Evolutionary conservation across 2,888 invertebrate genomes (phyloP), one percentile per base, ranked within the genome.

Genomic region (Drosophila picticornis): DNA sequence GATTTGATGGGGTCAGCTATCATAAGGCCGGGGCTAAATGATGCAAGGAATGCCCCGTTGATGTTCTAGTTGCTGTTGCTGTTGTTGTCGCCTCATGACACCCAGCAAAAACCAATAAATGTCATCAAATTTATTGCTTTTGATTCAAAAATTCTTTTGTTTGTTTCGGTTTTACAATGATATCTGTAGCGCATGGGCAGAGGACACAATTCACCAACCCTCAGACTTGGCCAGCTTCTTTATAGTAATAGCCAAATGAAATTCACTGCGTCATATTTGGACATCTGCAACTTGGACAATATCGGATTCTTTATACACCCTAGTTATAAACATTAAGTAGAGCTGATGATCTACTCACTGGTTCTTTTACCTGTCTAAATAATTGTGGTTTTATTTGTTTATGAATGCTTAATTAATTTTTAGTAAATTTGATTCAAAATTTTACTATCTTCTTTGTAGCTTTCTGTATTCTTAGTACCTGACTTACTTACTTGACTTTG

Each of bases 101-200:
- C 74, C 65, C 84, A 65, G 73, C 81, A 84, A 91, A 92, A 92
- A 90, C 90, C 92, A 92, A 92, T 92, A 93, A 92, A 92, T 92
- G 92, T 92, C 91, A 88, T 91, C 84, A 87, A 92, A 92, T 93
- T 92, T 92, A 93, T 92, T 90, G 91, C 92, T 89, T 86, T 81
- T 82, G 84, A 84, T 87, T 85, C 81, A 85, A 90, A 88, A 90
- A 83, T 91, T 84, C 82, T 85, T 90, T 92, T 90, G 91, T 91
- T 88, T 92, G 90, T 61, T 73, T 77, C 74, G 66, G 56, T 74
- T 90, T 84, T 75, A 86, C 87, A 86, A 83, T 80, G 60, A 70
- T 75, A 64, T 58, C 46, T 43, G 31, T 31, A 50, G 32, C 46
- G 22, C 27, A 19, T 22, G 43, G 22, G 53, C 25, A 52, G 16